Percentiles rank a stretch among this genome's conserved stretches.
phyloP scores from a whole-genome alignment of 2,797 vertebrate genomes.

The Apodemus agrarius region DNA sequence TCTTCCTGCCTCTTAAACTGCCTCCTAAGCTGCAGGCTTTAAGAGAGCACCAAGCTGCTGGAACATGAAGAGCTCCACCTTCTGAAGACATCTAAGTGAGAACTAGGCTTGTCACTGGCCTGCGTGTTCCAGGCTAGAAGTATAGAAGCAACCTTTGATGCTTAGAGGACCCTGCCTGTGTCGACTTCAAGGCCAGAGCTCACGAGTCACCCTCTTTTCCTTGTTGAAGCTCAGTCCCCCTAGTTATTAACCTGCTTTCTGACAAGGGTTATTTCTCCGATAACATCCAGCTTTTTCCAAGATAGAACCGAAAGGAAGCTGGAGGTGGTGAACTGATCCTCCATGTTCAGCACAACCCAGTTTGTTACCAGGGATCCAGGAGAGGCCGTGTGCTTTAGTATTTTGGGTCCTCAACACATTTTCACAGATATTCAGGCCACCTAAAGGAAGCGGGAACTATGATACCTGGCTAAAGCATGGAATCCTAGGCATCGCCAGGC shows the following conservation, averaged over 20 bases:
- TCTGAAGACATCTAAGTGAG: background rate
- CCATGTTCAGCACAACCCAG: no score
- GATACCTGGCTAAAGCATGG: background rate
- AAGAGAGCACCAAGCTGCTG: background rate
- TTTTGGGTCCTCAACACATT: background rate
- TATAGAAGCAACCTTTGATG: background rate
- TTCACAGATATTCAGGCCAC: background rate
- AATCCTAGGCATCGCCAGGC: background rate
- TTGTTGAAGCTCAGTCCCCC: background rate
- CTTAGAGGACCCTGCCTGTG: background rate
- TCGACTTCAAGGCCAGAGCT: background rate
- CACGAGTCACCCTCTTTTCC: background rate
- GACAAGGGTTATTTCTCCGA: background rate
- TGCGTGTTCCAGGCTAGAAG: background rate
- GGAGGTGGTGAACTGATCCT: background rate
- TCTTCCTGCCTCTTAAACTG: background rate
- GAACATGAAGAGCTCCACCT: background rate
- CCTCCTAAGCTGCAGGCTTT: background rate
- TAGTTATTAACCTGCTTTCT: background rate
- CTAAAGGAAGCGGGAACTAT: accelerated
- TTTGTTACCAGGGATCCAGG: background rate
- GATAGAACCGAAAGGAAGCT: background rate
- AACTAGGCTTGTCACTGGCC: background rate
- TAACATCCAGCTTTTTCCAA: background rate
- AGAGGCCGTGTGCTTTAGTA: background rate